A percentile compares a stretch with the other conserved stretches of the same genome.
Conservation (phyloP, 2,113 vertebrate genomes). For the Anarrhichthys ocellatus region DNA sequence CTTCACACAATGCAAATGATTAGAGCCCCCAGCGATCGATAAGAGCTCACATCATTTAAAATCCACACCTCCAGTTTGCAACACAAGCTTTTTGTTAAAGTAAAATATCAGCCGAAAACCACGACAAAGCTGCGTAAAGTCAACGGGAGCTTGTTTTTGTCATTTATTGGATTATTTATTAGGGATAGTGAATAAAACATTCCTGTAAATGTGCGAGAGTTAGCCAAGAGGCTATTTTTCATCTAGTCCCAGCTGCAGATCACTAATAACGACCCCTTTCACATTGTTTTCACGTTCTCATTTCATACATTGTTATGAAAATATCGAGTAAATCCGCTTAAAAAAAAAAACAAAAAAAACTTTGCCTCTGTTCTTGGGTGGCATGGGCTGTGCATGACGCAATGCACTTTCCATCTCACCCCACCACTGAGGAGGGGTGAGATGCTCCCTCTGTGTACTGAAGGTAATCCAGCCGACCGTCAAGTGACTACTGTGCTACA, state of each 20-base stretch:
- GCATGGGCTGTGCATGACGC: background rate
- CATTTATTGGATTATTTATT: too few relatives aligned
- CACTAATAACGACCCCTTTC: background rate
- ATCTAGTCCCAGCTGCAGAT: too few relatives aligned
- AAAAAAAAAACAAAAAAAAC: background rate
- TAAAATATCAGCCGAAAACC: background rate
- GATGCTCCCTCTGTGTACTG: background rate
- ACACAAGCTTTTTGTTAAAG: too few relatives aligned
- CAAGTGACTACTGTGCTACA: background rate
- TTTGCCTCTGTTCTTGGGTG: background rate
- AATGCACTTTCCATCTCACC: background rate
- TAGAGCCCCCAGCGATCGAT: too few relatives aligned
- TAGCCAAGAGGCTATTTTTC: too few relatives aligned
- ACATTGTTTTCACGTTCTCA: background rate
- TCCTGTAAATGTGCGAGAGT: too few relatives aligned
- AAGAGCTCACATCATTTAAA: too few relatives aligned
- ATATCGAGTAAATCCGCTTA: background rate
- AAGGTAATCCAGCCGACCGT: conserved; percentile 35
- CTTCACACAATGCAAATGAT: background rate
- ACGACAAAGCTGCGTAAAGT: background rate
- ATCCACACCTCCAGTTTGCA: too few relatives aligned
- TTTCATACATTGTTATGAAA: background rate
- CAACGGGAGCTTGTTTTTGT: background rate
- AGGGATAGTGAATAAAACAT: too few relatives aligned
- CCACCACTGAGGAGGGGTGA: conserved; percentile 5